phyloP scores from a whole-genome alignment of 1,140 invertebrate genomes.

The Sitobion miscanthi region DNA sequence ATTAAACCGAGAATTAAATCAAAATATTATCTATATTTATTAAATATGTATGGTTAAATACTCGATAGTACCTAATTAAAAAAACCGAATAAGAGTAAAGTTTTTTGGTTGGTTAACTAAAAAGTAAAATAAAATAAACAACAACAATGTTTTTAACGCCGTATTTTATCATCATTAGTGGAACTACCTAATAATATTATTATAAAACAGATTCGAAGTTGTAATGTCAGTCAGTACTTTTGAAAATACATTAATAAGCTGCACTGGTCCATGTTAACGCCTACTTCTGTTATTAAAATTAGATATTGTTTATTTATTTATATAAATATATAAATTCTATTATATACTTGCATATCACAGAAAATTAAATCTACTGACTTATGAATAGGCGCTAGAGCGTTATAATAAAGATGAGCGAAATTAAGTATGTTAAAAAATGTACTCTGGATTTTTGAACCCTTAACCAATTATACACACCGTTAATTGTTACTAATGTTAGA shows the following conservation, averaged over 20 bases:
- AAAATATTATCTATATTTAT: background rate
- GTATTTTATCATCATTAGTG: background rate
- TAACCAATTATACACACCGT: conserved; percentile 34
- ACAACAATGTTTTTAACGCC: background rate
- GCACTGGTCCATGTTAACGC: conserved; percentile 21
- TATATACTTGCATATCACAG: conserved; percentile 32
- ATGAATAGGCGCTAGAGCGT: conserved; percentile 35
- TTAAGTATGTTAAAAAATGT: background rate
- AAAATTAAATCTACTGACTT: conserved; percentile 40
- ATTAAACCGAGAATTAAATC: background rate
- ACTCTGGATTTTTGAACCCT: background rate
- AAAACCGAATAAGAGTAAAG: background rate
- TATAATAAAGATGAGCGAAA: conserved; percentile 19
- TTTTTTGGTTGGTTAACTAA: background rate
- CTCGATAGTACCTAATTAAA: background rate
- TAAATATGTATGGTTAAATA: conserved; percentile 6
- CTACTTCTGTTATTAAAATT: conserved; percentile 38
- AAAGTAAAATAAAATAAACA: background rate
- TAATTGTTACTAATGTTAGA: conserved; percentile 15
- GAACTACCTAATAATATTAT: background rate
- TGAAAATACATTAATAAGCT: background rate
- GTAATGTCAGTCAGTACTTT: background rate
- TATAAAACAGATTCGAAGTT: background rate
- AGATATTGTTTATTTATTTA: background rate
- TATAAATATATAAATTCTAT: conserved; percentile 8